A percentile compares a stretch with the other conserved stretches of the same genome.
Conservation (phyloP, 2,888 invertebrate species). For the Tubiluchus corallicola region DNA sequence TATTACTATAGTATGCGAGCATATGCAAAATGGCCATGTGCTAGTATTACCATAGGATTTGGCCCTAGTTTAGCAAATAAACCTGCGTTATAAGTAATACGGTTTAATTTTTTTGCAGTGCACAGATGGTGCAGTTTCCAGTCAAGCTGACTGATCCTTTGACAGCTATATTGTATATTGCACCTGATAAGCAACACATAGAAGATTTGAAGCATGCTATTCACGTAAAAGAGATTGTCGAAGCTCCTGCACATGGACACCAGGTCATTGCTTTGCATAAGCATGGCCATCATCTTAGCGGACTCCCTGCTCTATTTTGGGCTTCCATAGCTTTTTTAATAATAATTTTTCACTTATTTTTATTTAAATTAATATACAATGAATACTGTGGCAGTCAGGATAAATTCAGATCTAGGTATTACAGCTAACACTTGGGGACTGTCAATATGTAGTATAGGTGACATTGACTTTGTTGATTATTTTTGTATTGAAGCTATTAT, state of each 20-base stretch:
- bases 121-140: slow-evolving; percentile 50
- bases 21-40: background rate
- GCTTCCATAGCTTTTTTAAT: slow-evolving; percentile 68
- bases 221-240: slow-evolving; percentile 40
- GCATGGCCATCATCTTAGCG: slow-evolving; percentile 73
- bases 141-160: slow-evolving; percentile 75
- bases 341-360: slow-evolving; percentile 73
- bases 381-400: slow-evolving; percentile 50
- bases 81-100: background rate
- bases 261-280: slow-evolving; percentile 74
- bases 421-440: background rate
- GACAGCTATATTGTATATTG: slow-evolving; percentile 74
- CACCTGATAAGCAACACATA: slow-evolving; percentile 71
- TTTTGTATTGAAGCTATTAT: no score
- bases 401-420: background rate
- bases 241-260: slow-evolving; percentile 72
- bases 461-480: no score
- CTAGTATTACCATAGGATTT: background rate
- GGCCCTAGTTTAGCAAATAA: slow-evolving; percentile 2
- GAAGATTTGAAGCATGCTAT: slow-evolving; percentile 73
- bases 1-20: background rate
- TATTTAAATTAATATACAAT: slow-evolving; percentile 73
- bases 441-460: no score
- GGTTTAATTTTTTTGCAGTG: slow-evolving; percentile 27
- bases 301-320: slow-evolving; percentile 79